Base-by-base conservation (phyloP, 2,888 invertebrate genomes). In the Empis livida region DNA sequence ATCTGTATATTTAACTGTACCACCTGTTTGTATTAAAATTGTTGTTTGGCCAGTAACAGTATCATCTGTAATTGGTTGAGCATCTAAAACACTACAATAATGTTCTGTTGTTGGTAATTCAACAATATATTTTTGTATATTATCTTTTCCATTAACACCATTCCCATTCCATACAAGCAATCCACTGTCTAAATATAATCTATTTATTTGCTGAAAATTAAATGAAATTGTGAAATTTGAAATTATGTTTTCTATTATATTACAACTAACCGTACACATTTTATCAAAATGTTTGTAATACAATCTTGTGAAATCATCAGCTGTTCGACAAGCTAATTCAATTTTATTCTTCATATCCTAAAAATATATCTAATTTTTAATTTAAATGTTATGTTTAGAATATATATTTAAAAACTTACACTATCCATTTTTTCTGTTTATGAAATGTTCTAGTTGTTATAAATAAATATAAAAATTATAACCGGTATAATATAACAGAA, bases 91-190 rank as follows among this genome's bases (percentile, higher is more conserved):
- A 52, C 75, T 77, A 43, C 93, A 61, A 4, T 72, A 73, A 63
- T 93, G 92, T 55, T 82, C 82, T 16, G 90, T 83, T 0, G 81
- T 68, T 3, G 95, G 94, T 48, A 95, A 71, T 54, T 86, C 84
- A 62, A 84, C 79, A 53, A 87, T 79, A 61, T 91, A 94, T 60
- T 88, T 87, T 59, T 88, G 82, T 48, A 96, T 91, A 51, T 78
- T 79, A 32, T 86, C 85, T 59, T 79, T 82, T 8, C 91, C 91
- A 46, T 74, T 78, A 1, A 85, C 75, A 8, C 84, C 84, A 67
- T 90, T 91, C 27, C 95, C 95, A 72, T 95, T 94, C 94, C 93
- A 96, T 41, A 89, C 82, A 45, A 93, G 70, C n/a, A 84, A 72
- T 8, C 86, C 91, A 20, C 80, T 79, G 42, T 91, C 89, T 57